Evolutionary conservation across 2,797 vertebrate genomes (phyloP).

Genomic region (Nannoperca australis): DNA sequence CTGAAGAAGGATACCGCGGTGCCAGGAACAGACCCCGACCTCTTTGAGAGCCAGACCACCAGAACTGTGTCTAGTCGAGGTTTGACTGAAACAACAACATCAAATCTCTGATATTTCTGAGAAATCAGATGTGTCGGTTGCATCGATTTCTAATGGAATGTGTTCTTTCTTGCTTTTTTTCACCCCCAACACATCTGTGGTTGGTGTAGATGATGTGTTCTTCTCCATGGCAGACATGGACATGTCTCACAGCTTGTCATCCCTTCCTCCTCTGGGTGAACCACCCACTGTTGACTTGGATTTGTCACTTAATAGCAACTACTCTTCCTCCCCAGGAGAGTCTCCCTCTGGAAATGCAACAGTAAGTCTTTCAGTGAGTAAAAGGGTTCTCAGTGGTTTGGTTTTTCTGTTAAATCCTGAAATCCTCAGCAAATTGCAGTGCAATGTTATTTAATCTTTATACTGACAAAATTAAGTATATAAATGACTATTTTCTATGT

Average conservation of each 20-base stretch:
- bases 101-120: not conserved
- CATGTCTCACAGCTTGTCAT: constrained; percentile 97
- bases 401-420: not conserved
- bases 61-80: constrained; percentile 96
- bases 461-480: not conserved
- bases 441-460: not conserved
- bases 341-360: constrained; percentile 91
- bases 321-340: constrained; percentile 91
- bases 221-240: constrained; percentile 99
- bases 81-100: constrained; percentile 52
- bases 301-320: constrained; percentile 95
- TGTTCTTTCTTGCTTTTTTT: constrained; percentile 16
- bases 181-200: constrained; percentile 10
- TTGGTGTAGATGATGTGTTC: constrained; percentile 95
- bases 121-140: not conserved
- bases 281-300: constrained; percentile 97
- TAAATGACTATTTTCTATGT: not conserved
- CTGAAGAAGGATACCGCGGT: constrained; percentile 92
- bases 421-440: not conserved
- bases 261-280: constrained; percentile 96
- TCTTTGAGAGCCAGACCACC: constrained; percentile 93
- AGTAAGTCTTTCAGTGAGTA: constrained; percentile 77
- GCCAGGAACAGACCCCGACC: constrained; percentile 89
- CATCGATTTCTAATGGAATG: constrained; percentile 11
- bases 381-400: not conserved